Conservation (phyloP, 2,113 vertebrate genomes). For the Trochalopteron elliotii region DNA sequence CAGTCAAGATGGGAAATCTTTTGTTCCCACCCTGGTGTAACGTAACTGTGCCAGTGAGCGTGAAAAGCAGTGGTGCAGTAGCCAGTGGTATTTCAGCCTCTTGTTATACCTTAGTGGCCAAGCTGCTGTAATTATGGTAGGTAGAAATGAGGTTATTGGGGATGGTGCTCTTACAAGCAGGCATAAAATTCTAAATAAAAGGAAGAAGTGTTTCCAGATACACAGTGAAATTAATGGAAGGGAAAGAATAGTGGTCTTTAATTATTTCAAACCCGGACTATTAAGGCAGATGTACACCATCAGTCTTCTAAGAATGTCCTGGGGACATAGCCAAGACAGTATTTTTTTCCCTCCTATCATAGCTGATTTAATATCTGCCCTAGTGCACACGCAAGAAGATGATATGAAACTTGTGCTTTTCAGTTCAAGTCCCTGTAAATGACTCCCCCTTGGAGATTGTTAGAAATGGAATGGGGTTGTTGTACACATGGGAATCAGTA, state of each 20-base stretch:
- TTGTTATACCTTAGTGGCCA: background rate
- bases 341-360: background rate
- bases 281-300: conserved; percentile 32
- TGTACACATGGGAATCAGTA: conserved; percentile 7
- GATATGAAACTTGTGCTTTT: background rate
- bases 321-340: conserved; percentile 17
- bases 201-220: background rate
- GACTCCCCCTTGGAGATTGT: background rate
- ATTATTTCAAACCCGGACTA: conserved; percentile 22
- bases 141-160: background rate
- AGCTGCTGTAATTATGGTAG: background rate
- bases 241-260: background rate
- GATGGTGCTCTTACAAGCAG: background rate
- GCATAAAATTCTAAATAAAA: background rate
- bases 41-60: rapidly evolving
- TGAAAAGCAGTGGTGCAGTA: background rate
- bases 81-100: background rate
- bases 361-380: conserved; percentile 35
- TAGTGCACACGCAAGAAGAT: background rate
- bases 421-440: conserved; percentile 30
- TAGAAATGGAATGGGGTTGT: conserved; percentile 22
- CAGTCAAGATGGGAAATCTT: background rate
- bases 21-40: background rate
- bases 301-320: conserved; percentile 47
- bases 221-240: conserved; percentile 7